phyloP scores from a whole-genome alignment of 2,888 invertebrate genomes.

The Euzophera pinguis region DNA sequence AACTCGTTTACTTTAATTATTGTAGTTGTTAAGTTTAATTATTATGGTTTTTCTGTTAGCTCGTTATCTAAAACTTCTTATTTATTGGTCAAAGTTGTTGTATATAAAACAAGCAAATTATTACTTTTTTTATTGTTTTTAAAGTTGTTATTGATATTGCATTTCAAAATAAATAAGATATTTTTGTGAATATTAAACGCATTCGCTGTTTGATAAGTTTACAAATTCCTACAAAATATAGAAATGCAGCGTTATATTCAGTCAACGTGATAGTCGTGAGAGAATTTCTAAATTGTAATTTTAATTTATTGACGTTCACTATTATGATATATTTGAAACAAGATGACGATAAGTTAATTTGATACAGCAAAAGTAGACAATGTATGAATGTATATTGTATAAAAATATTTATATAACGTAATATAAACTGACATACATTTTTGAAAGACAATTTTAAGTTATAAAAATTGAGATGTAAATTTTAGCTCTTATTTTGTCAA shows the following conservation, averaged over 20 bases:
- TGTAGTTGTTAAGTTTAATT: slow-evolving; percentile 13
- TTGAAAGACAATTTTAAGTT: too few relatives aligned
- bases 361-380: slow-evolving; percentile 4
- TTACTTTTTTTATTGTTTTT: slow-evolving; percentile 21
- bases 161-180: slow-evolving; percentile 21
- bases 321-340: slow-evolving; percentile 15
- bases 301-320: slow-evolving; percentile 24
- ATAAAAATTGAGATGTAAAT: neutral
- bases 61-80: slow-evolving; percentile 3
- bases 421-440: too few relatives aligned
- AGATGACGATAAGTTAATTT: slow-evolving; percentile 13
- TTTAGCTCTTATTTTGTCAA: slow-evolving; percentile 26
- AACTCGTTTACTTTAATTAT: neutral
- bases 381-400: neutral
- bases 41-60: neutral
- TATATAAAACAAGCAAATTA: slow-evolving; percentile 9
- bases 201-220: slow-evolving; percentile 38
- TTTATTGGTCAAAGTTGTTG: neutral
- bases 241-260: slow-evolving; percentile 39
- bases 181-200: slow-evolving; percentile 20
- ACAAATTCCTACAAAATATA: slow-evolving; percentile 49
- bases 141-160: slow-evolving; percentile 13
- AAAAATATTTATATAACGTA: too few relatives aligned
- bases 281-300: slow-evolving; percentile 22
- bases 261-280: slow-evolving; percentile 30